These are phyloP conservation scores for Pleuronectes platessa DNA, from an alignment of 2,113 vertebrate species.

Conservation along the genomic window DNA sequence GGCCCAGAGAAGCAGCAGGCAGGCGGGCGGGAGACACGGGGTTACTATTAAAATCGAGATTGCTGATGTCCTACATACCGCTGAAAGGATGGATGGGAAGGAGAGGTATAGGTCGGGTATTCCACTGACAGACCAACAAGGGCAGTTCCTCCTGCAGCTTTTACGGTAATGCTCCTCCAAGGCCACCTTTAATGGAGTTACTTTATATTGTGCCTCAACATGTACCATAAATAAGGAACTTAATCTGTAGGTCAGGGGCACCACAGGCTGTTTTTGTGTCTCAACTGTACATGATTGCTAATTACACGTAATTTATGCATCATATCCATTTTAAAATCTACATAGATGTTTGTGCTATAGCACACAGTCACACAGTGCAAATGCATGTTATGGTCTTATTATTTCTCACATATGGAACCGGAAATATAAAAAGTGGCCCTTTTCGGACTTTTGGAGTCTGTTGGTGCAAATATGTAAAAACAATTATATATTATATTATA, in stretches of 20 bases:
- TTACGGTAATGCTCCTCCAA: constrained; percentile 49
- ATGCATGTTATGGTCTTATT: not conserved
- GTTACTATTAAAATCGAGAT: constrained; percentile 55
- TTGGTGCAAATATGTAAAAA: not conserved
- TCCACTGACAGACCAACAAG: constrained; percentile 6
- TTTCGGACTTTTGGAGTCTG: not conserved
- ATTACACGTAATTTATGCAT: constrained; percentile 27
- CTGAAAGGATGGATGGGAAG: constrained; percentile 39
- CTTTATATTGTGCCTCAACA: constrained; percentile 13
- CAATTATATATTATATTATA: not conserved
- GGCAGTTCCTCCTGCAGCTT: constrained; percentile 1
- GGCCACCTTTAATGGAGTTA: constrained; percentile 44
- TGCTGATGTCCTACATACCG: constrained; percentile 37
- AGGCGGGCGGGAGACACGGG: constrained; percentile 22
- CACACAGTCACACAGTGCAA: not conserved
- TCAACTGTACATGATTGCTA: not conserved
- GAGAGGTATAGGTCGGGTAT: constrained; percentile 16
- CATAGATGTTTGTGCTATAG: not conserved
- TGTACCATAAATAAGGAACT: constrained; percentile 43
- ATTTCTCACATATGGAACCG: not conserved
- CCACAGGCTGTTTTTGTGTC: not conserved
- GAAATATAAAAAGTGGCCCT: not conserved
- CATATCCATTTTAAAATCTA: not conserved
- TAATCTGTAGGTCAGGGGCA: constrained; percentile 31
- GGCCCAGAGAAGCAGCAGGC: constrained; percentile 42